Base-by-base conservation (phyloP, 1,140 invertebrate species). In the Ptiloglossa arizonensis region DNA sequence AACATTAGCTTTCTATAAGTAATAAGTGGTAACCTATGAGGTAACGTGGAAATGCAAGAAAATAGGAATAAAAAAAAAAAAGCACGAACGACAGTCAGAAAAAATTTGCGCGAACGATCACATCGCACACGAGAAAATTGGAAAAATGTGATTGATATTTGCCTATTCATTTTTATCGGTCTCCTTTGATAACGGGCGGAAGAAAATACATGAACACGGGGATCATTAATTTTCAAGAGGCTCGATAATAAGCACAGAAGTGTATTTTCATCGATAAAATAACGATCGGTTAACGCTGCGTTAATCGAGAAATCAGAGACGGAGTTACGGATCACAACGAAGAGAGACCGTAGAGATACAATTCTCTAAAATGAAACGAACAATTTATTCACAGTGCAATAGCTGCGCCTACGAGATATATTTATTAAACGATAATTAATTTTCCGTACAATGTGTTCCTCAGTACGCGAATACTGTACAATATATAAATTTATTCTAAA, bases 1-100 rank as follows among this genome's bases (percentile, higher is more conserved):
- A 56, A 59, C 74, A 22, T 73, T 70, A 71, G 76, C 59, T 64
- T 72, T 72, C 83, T 85, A 84, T 57, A 85, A 85, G 75, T 71
- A 59, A 63, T 24, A 67, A 63, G 48, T 73, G 29, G 50, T 60
- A 81, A 67, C 44, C 62, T 80, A 83, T 66, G 66, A 44, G 66
- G 22, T 82, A 82, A 64, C 57, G 38, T 63, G 44, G 52, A 57
- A 71, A 83, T 48, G 38, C 54, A 63, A 79, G 50, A 69, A 17
- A 82, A 27, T 46, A 57, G 35, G 29, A 68, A 71, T 71, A 44
- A 44, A 29, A 19, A 67, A 79, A 70, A n/a, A n/a, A n/a, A n/a
- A n/a, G 27, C 41, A 44, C 19, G 59, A n/a, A 56, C 17, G 22
- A 50, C 52, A 32, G 19, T 64, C 24, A 41, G 13, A 17, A 35